Percentiles rank a stretch among this genome's conserved stretches.
These are phyloP conservation scores for Sylvia atricapilla DNA, from an alignment of 2,113 vertebrate genomes.

Conservation along the genomic window DNA sequence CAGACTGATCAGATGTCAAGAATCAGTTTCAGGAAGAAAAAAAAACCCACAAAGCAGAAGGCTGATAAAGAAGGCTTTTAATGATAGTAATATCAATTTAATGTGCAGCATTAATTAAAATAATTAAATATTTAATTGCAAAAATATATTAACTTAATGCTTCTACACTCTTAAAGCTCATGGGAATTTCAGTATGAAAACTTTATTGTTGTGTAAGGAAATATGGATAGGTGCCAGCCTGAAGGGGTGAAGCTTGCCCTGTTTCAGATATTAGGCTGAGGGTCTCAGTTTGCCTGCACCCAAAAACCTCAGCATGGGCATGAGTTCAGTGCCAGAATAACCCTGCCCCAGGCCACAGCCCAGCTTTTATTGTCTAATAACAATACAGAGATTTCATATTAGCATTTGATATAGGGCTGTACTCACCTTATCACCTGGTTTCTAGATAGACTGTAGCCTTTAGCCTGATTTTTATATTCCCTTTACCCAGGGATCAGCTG, in stretches of 20 bases:
- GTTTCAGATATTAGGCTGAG: not conserved
- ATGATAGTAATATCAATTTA: not conserved
- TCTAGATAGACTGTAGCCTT: not conserved
- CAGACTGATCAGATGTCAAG: not conserved
- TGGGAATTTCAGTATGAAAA: not conserved
- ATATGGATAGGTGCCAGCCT: not conserved
- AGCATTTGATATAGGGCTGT: not conserved
- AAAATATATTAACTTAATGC: not conserved
- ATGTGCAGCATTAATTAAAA: not conserved
- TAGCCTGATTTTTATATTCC: not conserved
- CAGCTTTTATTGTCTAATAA: not conserved
- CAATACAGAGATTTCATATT: not conserved
- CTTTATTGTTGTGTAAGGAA: not conserved
- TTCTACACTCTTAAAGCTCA: not conserved
- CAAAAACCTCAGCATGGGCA: not conserved
- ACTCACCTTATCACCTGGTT: not conserved
- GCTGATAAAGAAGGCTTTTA: not conserved
- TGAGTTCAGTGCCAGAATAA: not conserved
- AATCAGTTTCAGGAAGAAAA: not conserved
- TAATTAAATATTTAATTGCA: not conserved
- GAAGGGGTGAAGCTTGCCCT: not conserved
- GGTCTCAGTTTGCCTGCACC: not conserved
- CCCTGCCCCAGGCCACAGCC: not conserved
- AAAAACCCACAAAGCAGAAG: not conserved
- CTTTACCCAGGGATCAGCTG: not conserved